phyloP scores from a whole-genome alignment of 2,797 vertebrate species.

The Gambelia wislizenii region DNA sequence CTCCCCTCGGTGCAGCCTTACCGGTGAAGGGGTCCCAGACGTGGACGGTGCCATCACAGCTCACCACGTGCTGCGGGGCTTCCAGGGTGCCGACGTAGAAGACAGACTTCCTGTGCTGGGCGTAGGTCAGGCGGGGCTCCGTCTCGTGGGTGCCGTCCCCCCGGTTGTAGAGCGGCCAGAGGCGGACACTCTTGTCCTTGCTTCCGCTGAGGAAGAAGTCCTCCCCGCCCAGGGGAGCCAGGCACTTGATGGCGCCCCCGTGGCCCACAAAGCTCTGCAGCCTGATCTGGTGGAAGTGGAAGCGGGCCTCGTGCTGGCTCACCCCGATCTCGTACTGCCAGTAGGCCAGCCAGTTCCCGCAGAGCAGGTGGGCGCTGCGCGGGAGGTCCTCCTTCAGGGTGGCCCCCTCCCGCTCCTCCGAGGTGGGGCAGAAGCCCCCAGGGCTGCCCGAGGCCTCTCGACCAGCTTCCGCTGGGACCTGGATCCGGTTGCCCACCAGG shows the following conservation, averaged over 20 bases:
- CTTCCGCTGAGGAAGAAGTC: slow-evolving; percentile 97
- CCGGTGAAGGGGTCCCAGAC: slow-evolving; percentile 98
- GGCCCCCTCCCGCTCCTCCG: slow-evolving; percentile 80
- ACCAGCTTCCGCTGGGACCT: slow-evolving; percentile 86
- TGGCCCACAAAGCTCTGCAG: slow-evolving; percentile 96
- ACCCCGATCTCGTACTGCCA: slow-evolving; percentile 99
- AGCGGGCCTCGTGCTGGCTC: slow-evolving; percentile 93
- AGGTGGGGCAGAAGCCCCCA: slow-evolving; percentile 77
- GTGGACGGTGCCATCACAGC: slow-evolving; percentile 96
- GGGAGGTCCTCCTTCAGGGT: slow-evolving; percentile 93
- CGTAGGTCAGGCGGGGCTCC: slow-evolving; percentile 86
- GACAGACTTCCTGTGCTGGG: slow-evolving; percentile 92
- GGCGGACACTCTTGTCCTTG: slow-evolving; percentile 95
- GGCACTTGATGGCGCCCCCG: slow-evolving; percentile 89
- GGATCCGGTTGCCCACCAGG: slow-evolving; percentile 96
- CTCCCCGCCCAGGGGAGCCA: slow-evolving; percentile 89
- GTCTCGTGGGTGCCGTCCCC: slow-evolving; percentile 93
- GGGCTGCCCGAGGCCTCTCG: slow-evolving; percentile 68
- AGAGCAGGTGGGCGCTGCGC: slow-evolving; percentile 88
- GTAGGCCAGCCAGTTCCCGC: slow-evolving; percentile 98
- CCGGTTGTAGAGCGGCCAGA: slow-evolving; percentile 95
- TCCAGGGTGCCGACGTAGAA: slow-evolving; percentile 95
- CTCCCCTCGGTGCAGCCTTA: slow-evolving; percentile 62
- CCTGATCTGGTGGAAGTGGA: slow-evolving; percentile 98
- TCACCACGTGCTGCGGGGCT: slow-evolving; percentile 91